Conservation (phyloP, 2,797 vertebrate genomes). For the Pachyuromys duprasi region DNA sequence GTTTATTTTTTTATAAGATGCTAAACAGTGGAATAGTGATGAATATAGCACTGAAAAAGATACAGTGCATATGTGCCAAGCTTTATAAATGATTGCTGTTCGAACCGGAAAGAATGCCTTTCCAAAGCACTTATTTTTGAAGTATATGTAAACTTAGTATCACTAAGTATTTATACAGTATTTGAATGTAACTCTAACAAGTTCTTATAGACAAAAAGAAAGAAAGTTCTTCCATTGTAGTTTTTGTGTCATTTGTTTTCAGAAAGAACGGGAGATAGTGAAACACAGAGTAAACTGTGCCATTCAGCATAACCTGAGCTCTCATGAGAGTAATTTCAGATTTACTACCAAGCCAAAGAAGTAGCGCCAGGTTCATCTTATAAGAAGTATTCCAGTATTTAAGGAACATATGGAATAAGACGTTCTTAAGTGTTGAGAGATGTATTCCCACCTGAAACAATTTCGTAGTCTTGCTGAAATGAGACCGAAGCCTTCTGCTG, state of each 20-base stretch:
- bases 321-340: neutral
- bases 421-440: neutral
- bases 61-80: neutral
- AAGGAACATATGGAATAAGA: neutral
- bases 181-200: neutral
- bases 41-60: neutral
- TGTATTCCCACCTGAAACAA: neutral
- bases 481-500: neutral
- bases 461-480: constrained; percentile 9
- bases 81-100: neutral
- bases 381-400: neutral
- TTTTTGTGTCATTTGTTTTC: constrained; percentile 3
- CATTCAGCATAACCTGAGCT: neutral
- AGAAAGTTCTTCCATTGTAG: neutral
- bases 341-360: constrained; percentile 30
- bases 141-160: neutral
- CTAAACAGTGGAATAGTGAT: neutral
- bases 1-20: neutral
- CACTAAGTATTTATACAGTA: constrained; percentile 1
- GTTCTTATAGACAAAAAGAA: neutral
- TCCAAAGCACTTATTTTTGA: constrained; percentile 26
- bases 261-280: neutral
- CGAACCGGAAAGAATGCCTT: neutral
- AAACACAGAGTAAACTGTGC: neutral
- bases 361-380: neutral